Evolutionary conservation across 2,797 vertebrate species (phyloP).

Genomic region (Smutsia gigantea): DNA sequence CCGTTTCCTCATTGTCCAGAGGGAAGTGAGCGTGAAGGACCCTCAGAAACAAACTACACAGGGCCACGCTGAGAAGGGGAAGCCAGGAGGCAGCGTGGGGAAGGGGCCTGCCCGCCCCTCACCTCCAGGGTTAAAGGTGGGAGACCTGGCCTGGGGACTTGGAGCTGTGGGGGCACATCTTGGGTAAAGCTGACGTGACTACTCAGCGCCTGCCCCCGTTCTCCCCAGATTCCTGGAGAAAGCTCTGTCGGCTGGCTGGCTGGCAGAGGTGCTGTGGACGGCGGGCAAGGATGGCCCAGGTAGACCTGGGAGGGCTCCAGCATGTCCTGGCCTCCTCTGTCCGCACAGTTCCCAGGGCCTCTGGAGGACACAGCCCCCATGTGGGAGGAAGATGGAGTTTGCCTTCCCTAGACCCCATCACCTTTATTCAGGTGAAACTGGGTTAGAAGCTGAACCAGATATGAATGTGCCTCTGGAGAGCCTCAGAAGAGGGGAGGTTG

Average conservation of each 20-base stretch:
- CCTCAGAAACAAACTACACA: rapidly evolving
- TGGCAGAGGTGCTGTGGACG: background rate
- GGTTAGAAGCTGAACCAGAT: background rate
- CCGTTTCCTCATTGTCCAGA: background rate
- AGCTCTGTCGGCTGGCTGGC: background rate
- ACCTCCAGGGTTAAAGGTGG: rapidly evolving
- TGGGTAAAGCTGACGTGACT: background rate
- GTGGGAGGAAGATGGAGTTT: background rate
- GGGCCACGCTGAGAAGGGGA: background rate
- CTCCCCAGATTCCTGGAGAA: no score
- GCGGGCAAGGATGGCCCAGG: background rate
- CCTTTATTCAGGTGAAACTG: background rate
- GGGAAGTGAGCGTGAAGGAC: background rate
- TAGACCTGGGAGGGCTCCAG: rapidly evolving
- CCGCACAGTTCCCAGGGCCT: background rate
- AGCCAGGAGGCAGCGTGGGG: background rate
- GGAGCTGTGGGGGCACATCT: background rate
- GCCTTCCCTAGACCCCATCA: background rate
- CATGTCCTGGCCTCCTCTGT: background rate
- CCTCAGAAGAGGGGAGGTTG: background rate
- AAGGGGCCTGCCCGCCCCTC: background rate
- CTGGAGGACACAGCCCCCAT: rapidly evolving
- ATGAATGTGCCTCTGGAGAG: background rate
- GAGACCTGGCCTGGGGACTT: background rate
- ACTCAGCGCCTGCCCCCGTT: no score